phyloP scores from a whole-genome alignment of 2,797 vertebrate species.

The Antennarius maculatus region DNA sequence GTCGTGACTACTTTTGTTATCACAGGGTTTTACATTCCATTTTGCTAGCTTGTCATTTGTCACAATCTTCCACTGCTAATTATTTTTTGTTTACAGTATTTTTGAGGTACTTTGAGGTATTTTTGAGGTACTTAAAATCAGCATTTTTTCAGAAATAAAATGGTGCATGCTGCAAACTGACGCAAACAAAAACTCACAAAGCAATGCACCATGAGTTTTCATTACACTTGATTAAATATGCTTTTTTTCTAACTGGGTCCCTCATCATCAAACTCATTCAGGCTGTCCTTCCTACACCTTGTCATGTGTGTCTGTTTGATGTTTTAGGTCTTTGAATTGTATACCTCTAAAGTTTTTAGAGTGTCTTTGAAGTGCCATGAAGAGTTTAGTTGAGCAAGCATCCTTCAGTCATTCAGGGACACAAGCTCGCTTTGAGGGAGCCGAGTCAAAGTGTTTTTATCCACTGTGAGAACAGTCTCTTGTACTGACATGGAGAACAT shows the following conservation, averaged over 20 bases:
- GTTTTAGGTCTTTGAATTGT: conserved; percentile 69
- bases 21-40: conserved; percentile 86
- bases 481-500: conserved; percentile 85
- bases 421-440: conserved; percentile 37
- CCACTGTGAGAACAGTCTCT: conserved; percentile 66
- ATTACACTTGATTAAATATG: conserved; percentile 51
- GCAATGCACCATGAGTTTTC: conserved; percentile 56
- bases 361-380: conserved; percentile 84
- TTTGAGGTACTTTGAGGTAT: conserved; percentile 61
- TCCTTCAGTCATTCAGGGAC: conserved; percentile 82
- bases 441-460: conserved; percentile 42
- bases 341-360: conserved; percentile 71
- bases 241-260: conserved; percentile 56
- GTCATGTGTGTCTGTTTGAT: conserved; percentile 61
- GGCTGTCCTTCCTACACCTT: conserved; percentile 55
- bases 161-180: conserved; percentile 58
- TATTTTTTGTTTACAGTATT: conserved; percentile 78
- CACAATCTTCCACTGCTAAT: conserved; percentile 62
- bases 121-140: conserved; percentile 64
- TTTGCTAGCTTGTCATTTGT: conserved; percentile 74
- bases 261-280: conserved; percentile 53
- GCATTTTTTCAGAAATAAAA: conserved; percentile 52
- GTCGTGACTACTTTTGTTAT: conserved; percentile 67
- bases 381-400: conserved; percentile 68
- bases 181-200: conserved; percentile 49